Conservation (phyloP, 2,888 invertebrate species). For the Tipula helvola region DNA sequence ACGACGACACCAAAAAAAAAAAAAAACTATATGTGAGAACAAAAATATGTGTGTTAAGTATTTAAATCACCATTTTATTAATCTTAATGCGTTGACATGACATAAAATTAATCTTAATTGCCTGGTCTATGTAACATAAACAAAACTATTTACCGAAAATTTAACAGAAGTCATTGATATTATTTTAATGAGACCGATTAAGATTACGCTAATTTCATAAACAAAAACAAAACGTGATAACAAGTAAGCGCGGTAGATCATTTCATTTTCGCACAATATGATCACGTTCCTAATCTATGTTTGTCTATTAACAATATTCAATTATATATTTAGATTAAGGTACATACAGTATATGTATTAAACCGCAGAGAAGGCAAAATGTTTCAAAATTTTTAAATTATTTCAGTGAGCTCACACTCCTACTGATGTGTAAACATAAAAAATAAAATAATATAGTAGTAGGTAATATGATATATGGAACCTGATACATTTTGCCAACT, state of each 20-base stretch:
- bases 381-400: not conserved
- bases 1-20: no score
- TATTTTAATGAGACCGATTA: not conserved
- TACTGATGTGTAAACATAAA: not conserved
- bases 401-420: not conserved
- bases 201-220: not conserved
- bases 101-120: not conserved
- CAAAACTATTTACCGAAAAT: not conserved
- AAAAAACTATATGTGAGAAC: not conserved
- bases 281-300: not conserved
- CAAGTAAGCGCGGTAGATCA: not conserved
- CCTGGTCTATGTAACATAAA: not conserved
- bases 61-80: not conserved
- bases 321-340: not conserved
- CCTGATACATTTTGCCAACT: not conserved
- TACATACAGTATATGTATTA: not conserved
- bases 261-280: not conserved
- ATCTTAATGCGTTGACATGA: not conserved
- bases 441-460: not conserved
- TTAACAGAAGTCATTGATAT: not conserved
- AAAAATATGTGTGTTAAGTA: not conserved
- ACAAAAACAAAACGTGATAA: not conserved
- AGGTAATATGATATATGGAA: not conserved
- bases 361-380: not conserved
- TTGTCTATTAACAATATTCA: not conserved